A percentile compares a stretch with the other conserved stretches of the same genome.
Conservation (phyloP, 1,140 invertebrate species). For the Pemphigus obesinymphae region DNA sequence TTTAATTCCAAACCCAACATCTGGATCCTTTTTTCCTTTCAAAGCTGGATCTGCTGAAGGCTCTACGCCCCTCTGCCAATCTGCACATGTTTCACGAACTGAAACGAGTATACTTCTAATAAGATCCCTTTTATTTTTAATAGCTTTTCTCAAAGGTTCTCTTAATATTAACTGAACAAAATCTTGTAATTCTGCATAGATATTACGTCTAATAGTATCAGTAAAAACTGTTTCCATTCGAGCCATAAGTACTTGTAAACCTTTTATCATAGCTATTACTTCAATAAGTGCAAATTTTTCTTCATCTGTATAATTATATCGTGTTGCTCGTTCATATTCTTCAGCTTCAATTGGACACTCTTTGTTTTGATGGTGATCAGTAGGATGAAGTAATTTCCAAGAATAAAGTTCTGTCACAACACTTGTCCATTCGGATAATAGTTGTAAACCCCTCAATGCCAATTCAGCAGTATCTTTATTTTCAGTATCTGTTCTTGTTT, state of each 20-base stretch:
- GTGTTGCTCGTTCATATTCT: slow-evolving; percentile 96
- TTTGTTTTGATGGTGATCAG: slow-evolving; percentile 93
- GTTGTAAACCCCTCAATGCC: slow-evolving; percentile 83
- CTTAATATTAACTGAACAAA: slow-evolving; percentile 88
- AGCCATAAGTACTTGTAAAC: slow-evolving; percentile 93
- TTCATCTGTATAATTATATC: slow-evolving; percentile 95
- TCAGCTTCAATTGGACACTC: slow-evolving; percentile 95
- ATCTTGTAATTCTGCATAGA: slow-evolving; percentile 96
- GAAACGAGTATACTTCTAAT: slow-evolving; percentile 91
- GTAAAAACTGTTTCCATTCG: slow-evolving; percentile 97
- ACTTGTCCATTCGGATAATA: slow-evolving; percentile 94
- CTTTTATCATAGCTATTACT: slow-evolving; percentile 99
- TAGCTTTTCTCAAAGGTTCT: slow-evolving; percentile 91
- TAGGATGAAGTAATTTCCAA: slow-evolving; percentile 97
- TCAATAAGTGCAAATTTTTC: slow-evolving; percentile 98
- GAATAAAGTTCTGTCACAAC: slow-evolving; percentile 97
- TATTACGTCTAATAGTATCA: slow-evolving; percentile 88
- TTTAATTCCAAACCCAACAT: slow-evolving; percentile 85
- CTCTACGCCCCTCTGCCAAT: slow-evolving; percentile 90
- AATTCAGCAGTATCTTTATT: slow-evolving; percentile 90
- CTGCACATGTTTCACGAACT: slow-evolving; percentile 91
- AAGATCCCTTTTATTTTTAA: slow-evolving; percentile 97
- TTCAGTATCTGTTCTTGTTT: slow-evolving; percentile 85
- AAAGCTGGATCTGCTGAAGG: slow-evolving; percentile 87
- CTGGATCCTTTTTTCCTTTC: slow-evolving; percentile 93